These are phyloP conservation scores for Drosophila multiciliata DNA, from an alignment of 2,888 invertebrate species.

Conservation along the genomic window DNA sequence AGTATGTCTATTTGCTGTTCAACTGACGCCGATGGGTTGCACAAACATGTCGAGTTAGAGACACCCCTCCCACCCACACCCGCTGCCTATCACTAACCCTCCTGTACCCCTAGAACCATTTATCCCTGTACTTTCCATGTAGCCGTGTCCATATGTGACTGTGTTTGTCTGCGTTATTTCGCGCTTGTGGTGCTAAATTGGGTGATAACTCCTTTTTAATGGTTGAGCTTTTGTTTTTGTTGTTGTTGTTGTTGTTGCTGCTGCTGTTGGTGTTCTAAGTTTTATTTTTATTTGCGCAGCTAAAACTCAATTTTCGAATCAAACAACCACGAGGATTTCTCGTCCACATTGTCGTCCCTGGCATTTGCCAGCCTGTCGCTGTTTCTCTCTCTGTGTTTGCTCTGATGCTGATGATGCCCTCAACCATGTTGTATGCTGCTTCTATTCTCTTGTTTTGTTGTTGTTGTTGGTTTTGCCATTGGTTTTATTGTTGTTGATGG, in stretches of 20 bases:
- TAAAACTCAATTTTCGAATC: conserved; percentile 82
- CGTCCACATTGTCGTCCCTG: conserved; percentile 37
- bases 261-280: conserved; percentile 58
- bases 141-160: conserved; percentile 81
- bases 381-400: conserved; percentile 54
- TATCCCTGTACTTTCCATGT: conserved; percentile 13
- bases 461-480: conserved; percentile 16
- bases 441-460: conserved; percentile 26
- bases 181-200: conserved; percentile 75
- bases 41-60: conserved; percentile 42
- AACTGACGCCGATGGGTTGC: conserved; percentile 49
- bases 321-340: conserved; percentile 77
- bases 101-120: conserved; percentile 12
- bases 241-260: conserved; percentile 36
- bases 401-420: conserved; percentile 64
- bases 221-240: conserved; percentile 53
- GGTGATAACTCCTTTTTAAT: conserved; percentile 79
- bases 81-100: not conserved
- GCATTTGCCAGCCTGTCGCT: conserved; percentile 36
- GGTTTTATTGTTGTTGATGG: conserved; percentile 23
- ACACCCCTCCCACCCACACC: not conserved
- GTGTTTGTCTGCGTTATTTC: conserved; percentile 83
- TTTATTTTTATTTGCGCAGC: conserved; percentile 78
- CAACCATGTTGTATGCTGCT: conserved; percentile 61
- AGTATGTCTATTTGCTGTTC: conserved; percentile 71